Evolutionary conservation across 2,888 invertebrate genomes (phyloP), one percentile per base, ranked within the genome.

Genomic region (Uloborus plumipes): DNA sequence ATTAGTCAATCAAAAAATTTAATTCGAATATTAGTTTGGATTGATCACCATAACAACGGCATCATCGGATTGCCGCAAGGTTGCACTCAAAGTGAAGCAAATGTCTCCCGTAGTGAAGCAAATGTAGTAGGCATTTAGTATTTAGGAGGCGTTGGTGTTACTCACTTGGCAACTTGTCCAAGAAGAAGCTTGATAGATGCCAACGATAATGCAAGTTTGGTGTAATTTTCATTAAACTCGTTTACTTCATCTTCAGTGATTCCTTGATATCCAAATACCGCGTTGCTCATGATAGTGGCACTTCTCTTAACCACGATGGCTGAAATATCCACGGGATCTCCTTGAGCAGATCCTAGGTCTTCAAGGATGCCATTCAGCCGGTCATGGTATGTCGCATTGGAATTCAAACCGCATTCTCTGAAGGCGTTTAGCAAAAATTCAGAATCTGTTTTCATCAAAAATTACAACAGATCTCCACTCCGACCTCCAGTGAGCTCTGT

Each of bases 81-180:
- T n/a, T n/a, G n/a, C n/a, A n/a, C n/a, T n/a, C n/a, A n/a, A n/a
- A n/a, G n/a, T n/a, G n/a, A n/a, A n/a, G n/a, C n/a, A n/a, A n/a
- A n/a, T n/a, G n/a, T n/a, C n/a, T n/a, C n/a, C n/a, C n/a, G n/a
- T n/a, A n/a, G n/a, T n/a, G n/a, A n/a, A n/a, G n/a, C n/a, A n/a
- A n/a, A n/a, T n/a, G n/a, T n/a, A n/a, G n/a, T n/a, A n/a, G n/a
- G n/a, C n/a, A n/a, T n/a, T n/a, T n/a, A n/a, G n/a, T n/a, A n/a
- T n/a, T n/a, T n/a, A n/a, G n/a, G n/a, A n/a, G n/a, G n/a, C n/a
- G n/a, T n/a, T n/a, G n/a, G n/a, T n/a, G n/a, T 15, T 11, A 59
- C 26, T 39, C 55, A 73, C 73, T 22, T 64, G 6, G 73, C 53
- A 31, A 73, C 20, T 9, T 64, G 47, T 20, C 73, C 73, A 9